Evolutionary conservation across 2,113 vertebrate species (phyloP), one percentile per base, ranked within the genome.

Genomic region (Corapipo altera): DNA sequence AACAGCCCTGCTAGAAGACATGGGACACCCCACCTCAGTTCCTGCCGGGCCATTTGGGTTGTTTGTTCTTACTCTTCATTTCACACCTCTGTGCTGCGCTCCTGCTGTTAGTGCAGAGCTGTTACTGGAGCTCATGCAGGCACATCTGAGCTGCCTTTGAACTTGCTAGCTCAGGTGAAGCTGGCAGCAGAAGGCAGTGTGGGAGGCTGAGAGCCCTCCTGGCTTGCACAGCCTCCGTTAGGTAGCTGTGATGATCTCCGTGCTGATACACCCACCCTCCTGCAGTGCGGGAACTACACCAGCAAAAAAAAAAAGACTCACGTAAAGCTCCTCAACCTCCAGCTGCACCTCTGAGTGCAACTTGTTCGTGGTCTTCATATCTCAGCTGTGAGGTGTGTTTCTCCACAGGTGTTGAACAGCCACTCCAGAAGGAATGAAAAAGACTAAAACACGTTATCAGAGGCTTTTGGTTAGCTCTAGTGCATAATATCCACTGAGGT

Each of bases 261-360:
- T 20, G 67, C 92, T 76, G 91, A 94, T 91, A 81, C 80, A 81
- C 78, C 90, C 61, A 75, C 94, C 74, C 49, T 91, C 39, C 88
- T 69, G 94, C 5, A 7, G 78, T 66, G 79, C 2, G 0, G 67
- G 62, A 90, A n/a, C 84, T 14, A 4, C 2, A 2, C 46, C 12
- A 8, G 66, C 78, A 69, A 21, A 81, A 58, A 52, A 54, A 91
- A 75, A 9, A n/a, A n/a, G n/a, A 12, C n/a, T 84, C 62, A 23
- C 0, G 1, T 35, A 7, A 48, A 90, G 11, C 46, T 76, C 35
- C 54, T 76, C 78, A 52, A 15, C 35, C 39, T 85, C 55, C 81
- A 54, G 58, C 54, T 3, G 3, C 24, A 21, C 15, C 32, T 67
- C 52, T 4, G 44, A 46, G 59, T 2, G 67, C 28, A 49, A 6